Base-by-base conservation (phyloP, 1,140 invertebrate genomes). In the Neuroterus valhalla region DNA sequence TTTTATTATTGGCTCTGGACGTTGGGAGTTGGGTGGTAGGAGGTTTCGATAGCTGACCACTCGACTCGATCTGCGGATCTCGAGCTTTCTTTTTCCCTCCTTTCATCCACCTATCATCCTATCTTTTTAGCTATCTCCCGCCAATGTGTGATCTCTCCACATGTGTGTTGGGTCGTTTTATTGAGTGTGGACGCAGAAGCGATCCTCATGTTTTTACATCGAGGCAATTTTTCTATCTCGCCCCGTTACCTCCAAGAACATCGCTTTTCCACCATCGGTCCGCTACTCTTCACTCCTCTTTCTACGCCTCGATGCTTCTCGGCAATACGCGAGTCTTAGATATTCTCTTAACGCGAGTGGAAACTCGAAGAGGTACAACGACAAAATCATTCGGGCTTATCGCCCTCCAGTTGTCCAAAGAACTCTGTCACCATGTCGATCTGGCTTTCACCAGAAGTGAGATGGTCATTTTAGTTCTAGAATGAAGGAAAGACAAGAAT, bases 151-250 rank as follows among this genome's bases (percentile, higher is more conserved):
- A 78, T 70, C 71, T 72, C 26, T 72, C 15, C 23, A 19, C 12
- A 21, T 66, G 46, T 71, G 69, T 74, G 75, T 77, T 68, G 75
- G 81, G 77, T 87, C 85, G 83, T 89, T 89, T 89, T 87, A 89
- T 89, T 83, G 88, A 87, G 86, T 86, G 83, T 81, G 78, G 82
- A 85, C 82, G 85, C 79, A 84, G 83, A 83, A 84, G 78, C 81
- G 85, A 86, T 88, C 82, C 88, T 90, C 88, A 90, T 90, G 89
- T 90, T 90, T 90, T 90, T 90, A 89, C 89, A 90, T 90, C 85
- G 86, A 88, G 86, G 88, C 89, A 89, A 89, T 89, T 90, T 89
- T 89, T 89, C 87, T 85, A 88, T 89, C 82, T 85, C 86, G 87
- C 86, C 85, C 82, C 85, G 86, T 86, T 89, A 85, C 82, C 76